Evolutionary conservation across 2,113 vertebrate genomes (phyloP).

Genomic region (Ctenodactylus gundi): DNA sequence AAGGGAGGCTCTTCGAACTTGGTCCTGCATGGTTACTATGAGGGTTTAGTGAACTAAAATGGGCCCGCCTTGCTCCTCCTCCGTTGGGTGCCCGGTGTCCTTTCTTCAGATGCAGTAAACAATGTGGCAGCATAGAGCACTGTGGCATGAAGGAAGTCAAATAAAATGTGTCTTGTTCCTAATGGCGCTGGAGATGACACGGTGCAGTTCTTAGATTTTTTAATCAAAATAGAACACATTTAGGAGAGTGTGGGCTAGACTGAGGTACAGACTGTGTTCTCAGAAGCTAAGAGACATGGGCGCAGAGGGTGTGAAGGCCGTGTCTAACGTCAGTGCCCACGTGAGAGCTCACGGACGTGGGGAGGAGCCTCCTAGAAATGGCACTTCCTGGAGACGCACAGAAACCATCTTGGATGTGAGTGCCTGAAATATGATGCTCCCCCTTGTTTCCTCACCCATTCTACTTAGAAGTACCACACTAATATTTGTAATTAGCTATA

Average conservation of each 20-base stretch:
- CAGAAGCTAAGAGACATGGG: neutral
- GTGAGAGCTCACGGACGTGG: neutral
- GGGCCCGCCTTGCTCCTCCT: neutral
- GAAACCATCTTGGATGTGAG: conserved; percentile 16
- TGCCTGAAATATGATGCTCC: neutral
- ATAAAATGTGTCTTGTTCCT: conserved; percentile 2
- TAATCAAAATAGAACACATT: neutral
- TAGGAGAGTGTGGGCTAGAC: neutral
- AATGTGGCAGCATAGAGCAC: neutral
- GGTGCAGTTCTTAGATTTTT: neutral
- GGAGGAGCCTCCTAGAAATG: neutral
- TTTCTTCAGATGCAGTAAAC: conserved; percentile 25
- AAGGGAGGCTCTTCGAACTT: neutral
- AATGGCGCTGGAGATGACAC: neutral
- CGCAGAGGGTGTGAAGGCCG: neutral
- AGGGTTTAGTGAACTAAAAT: conserved; percentile 19
- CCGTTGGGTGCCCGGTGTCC: neutral
- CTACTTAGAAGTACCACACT: conserved; percentile 8
- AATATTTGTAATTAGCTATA: conserved; percentile 44
- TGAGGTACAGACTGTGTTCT: neutral
- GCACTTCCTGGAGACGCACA: neutral
- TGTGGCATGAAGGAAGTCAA: neutral
- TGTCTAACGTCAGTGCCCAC: neutral
- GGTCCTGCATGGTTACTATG: neutral
- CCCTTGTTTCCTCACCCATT: neutral